Conservation (phyloP, 2,888 invertebrate genomes). For the Monopis laevigella region DNA sequence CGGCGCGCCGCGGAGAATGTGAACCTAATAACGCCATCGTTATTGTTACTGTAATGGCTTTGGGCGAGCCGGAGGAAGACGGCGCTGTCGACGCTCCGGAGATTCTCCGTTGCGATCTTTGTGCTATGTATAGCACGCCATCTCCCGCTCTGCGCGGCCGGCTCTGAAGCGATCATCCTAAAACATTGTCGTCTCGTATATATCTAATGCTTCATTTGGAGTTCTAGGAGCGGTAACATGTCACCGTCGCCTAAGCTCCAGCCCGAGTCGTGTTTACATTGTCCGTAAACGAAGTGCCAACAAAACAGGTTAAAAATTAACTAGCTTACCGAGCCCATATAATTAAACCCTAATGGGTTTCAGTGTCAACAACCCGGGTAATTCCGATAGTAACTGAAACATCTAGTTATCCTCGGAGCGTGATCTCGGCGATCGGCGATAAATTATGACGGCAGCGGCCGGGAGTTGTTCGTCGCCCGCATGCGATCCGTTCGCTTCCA, state of each 20-base stretch:
- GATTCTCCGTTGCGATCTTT: not conserved
- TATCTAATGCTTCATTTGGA: constrained; percentile 12
- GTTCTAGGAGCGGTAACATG: constrained; percentile 6
- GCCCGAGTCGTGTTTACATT: constrained; percentile 10
- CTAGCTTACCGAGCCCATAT: constrained; percentile 14
- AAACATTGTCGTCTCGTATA: constrained; percentile 13
- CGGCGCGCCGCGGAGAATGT: constrained; percentile 11
- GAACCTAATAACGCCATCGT: not conserved
- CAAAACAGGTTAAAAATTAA: constrained; percentile 16
- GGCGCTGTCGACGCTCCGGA: not conserved
- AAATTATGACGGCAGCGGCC: constrained; percentile 2
- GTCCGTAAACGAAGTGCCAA: constrained; percentile 8
- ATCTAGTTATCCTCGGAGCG: constrained; percentile 10
- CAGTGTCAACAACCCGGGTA: constrained; percentile 17
- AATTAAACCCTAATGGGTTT: constrained; percentile 15
- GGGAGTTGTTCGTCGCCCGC: constrained; percentile 29
- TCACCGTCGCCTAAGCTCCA: constrained; percentile 11
- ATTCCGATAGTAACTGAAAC: constrained; percentile 12
- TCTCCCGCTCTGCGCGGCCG: not conserved
- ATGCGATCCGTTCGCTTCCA: constrained; percentile 31
- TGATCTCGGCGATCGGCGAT: constrained; percentile 9
- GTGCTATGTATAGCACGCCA: constrained; percentile 7
- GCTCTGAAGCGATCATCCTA: constrained; percentile 11
- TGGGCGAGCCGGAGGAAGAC: constrained; percentile 5
- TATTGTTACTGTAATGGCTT: constrained; percentile 7